Base-by-base conservation (phyloP, 1,140 invertebrate genomes). In the Chironomus tepperi region DNA sequence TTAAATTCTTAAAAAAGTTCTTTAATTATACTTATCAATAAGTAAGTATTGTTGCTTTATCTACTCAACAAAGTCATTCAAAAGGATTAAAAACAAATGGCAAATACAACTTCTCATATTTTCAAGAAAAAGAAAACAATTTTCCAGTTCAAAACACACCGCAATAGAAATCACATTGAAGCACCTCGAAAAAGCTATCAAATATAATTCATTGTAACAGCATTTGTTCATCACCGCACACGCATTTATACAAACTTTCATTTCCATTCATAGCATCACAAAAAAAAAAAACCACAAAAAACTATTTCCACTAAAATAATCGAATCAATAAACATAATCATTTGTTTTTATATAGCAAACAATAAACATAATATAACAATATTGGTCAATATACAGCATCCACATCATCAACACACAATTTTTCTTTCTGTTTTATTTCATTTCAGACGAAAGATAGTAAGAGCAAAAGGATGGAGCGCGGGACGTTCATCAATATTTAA, bases 271-370 rank as follows among this genome's bases (percentile, higher is more conserved):
- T 57, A 12, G 12, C 12, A n/a, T 57, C 47, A 57, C 47, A 57
- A 12, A n/a, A 3, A 47, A 12, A 12, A n/a, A 12, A 15, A 9
- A n/a, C 47, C 12, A 12, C 12, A 57, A n/a, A 57, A 57, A 57
- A 57, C 47, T 57, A 57, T n/a, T n/a, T 57, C n/a, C 47, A 57
- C 47, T 57, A 57, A 57, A 57, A 57, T 57, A 57, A 57, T 57
- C 12, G 47, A 57, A 57, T 57, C 47, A 57, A 57, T 57, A 57
- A 57, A 57, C 47, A 57, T 57, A 57, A 57, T 57, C 47, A 57
- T 57, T 57, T 57, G 47, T 15, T 57, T 57, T 57, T 57, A 57
- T 57, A n/a, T 57, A 12, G 47, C 47, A 15, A n/a, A 57, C 47
- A 57, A 57, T 57, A 57, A 57, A 57, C 47, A 34, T 34, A 34